Evolutionary conservation across 2,888 invertebrate species (phyloP).

Genomic region (Eristalis pertinax): DNA sequence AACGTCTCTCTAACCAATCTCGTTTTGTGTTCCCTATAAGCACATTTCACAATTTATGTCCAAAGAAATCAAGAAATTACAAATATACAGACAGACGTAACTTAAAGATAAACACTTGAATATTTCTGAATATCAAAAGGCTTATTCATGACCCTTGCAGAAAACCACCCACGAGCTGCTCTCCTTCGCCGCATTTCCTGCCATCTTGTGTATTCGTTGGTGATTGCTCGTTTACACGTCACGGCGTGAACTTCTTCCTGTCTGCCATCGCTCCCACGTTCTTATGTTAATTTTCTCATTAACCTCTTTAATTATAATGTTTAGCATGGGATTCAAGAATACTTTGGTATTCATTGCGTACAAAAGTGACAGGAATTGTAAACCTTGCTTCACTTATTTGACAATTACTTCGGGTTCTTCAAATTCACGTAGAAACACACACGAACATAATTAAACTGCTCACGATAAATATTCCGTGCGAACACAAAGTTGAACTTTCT

Average conservation of each 20-base stretch:
- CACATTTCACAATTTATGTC: not conserved
- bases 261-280: not conserved
- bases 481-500: slow-evolving; percentile 3
- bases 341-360: not conserved
- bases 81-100: not conserved
- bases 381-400: not conserved
- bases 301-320: not conserved
- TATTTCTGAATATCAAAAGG: not conserved
- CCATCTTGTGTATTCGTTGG: not conserved
- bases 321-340: not conserved
- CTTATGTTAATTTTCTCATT: not conserved
- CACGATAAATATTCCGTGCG: not conserved
- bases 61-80: not conserved
- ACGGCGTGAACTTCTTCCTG: not conserved
- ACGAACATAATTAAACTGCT: not conserved
- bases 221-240: not conserved
- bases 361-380: not conserved
- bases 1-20: too few relatives aligned
- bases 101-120: not conserved
- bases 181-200: not conserved
- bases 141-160: not conserved
- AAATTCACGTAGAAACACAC: not conserved
- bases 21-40: too few relatives aligned
- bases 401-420: not conserved
- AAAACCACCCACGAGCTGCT: not conserved